A percentile compares a stretch with the other conserved stretches of the same genome.
These are phyloP conservation scores for Galago senegalensis DNA, from an alignment of 2,797 vertebrate species.

Conservation along the genomic window DNA sequence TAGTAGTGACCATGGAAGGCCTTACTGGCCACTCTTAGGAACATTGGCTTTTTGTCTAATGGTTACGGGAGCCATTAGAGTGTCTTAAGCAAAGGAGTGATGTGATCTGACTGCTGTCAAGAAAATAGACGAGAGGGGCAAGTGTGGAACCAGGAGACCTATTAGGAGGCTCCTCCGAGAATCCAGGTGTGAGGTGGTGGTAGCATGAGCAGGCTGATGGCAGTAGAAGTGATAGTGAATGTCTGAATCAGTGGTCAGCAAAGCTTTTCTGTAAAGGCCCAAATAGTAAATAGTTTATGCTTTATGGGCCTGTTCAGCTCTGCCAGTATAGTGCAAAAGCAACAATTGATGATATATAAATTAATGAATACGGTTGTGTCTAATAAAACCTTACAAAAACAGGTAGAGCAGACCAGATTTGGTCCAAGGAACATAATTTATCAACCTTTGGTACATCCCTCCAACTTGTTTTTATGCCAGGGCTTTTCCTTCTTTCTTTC, in stretches of 20 bases:
- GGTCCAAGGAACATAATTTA: neutral
- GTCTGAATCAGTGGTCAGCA: constrained; percentile 9
- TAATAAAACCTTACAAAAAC: neutral
- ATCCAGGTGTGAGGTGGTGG: neutral
- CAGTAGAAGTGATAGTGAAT: neutral
- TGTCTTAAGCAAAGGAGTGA: neutral
- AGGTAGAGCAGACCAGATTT: neutral
- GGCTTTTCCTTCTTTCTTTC: neutral
- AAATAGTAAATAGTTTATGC: neutral
- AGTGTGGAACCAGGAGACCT: neutral
- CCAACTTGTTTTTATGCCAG: constrained; percentile 12
- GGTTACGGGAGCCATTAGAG: neutral
- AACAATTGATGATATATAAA: neutral
- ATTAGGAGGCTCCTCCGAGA: neutral
- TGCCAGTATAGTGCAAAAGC: neutral
- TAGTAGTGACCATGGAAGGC: neutral
- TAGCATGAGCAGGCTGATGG: neutral
- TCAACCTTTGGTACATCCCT: neutral
- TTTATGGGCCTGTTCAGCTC: neutral
- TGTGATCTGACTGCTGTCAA: neutral
- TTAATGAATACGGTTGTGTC: neutral
- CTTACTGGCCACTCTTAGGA: neutral
- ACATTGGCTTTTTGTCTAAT: neutral
- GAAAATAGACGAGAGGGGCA: neutral
- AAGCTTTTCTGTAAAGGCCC: neutral